phyloP scores from a whole-genome alignment of 2,888 invertebrate species.

The Nowickia ferox region DNA sequence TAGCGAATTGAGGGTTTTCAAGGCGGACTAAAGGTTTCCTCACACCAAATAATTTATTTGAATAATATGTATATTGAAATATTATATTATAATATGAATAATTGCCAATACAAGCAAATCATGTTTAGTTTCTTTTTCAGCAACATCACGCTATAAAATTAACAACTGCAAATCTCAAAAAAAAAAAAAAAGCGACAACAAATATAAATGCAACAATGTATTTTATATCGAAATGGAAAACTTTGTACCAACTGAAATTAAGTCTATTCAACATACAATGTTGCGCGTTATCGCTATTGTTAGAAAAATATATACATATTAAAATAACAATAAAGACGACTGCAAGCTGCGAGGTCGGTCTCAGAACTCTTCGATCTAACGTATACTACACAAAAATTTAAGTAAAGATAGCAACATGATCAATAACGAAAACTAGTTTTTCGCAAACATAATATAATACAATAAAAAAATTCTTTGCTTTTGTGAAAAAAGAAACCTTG shows the following conservation, averaged over 20 bases:
- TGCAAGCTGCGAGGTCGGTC: background rate
- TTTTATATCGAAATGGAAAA: slow-evolving; percentile 33
- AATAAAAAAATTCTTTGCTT: too few species aligned
- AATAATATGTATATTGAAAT: slow-evolving; percentile 5
- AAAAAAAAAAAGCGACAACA: slow-evolving; percentile 6
- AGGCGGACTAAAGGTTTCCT: slow-evolving; percentile 28
- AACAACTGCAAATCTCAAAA: slow-evolving; percentile 22
- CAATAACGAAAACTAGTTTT: too few species aligned
- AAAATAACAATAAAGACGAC: background rate
- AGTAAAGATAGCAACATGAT: too few species aligned
- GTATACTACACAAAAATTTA: background rate
- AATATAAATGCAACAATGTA: slow-evolving; percentile 62
- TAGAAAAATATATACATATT: background rate
- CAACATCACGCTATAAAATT: slow-evolving; percentile 18
- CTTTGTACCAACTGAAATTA: slow-evolving; percentile 18
- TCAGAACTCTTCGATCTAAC: background rate
- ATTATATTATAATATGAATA: slow-evolving; percentile 20
- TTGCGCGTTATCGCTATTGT: slow-evolving; percentile 22
- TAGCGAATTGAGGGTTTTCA: background rate
- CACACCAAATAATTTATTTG: background rate
- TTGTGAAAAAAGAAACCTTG: too few species aligned
- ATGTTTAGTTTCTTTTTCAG: background rate
- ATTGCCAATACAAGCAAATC: slow-evolving; percentile 52
- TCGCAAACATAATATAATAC: too few species aligned
- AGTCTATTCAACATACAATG: slow-evolving; percentile 48